phyloP scores from a whole-genome alignment of 1,140 invertebrate species.

The Vanessa tameamea region DNA sequence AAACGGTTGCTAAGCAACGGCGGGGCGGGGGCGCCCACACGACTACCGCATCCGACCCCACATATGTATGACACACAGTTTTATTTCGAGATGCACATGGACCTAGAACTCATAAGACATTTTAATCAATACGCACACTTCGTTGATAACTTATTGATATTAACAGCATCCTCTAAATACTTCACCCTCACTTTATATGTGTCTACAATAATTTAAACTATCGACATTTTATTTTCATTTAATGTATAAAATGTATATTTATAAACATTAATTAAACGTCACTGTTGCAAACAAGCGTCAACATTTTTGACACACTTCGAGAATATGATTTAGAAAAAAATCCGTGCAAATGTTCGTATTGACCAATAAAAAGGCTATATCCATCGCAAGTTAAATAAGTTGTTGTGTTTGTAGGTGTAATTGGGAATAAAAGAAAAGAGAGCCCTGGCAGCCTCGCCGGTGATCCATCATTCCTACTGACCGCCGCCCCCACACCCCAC shows the following conservation, averaged over 20 bases:
- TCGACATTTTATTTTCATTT: too few relatives aligned
- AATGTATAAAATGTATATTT: too few relatives aligned
- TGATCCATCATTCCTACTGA: constrained; percentile 79
- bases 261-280: too few relatives aligned
- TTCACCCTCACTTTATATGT: not conserved
- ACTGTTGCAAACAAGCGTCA: too few relatives aligned
- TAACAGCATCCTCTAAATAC: not conserved
- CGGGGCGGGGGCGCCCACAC: constrained; percentile 62
- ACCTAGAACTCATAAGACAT: not conserved
- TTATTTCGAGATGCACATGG: constrained; percentile 42
- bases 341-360: constrained; percentile 11
- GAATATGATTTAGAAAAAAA: not conserved
- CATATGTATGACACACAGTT: constrained; percentile 59
- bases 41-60: constrained; percentile 59
- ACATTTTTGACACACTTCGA: too few relatives aligned
- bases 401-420: constrained; percentile 73
- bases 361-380: constrained; percentile 25
- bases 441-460: constrained; percentile 58
- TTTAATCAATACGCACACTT: not conserved
- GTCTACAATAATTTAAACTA: too few relatives aligned
- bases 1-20: constrained; percentile 74
- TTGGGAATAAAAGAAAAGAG: constrained; percentile 70
- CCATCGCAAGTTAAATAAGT: constrained; percentile 47
- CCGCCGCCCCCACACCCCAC: constrained; percentile 66
- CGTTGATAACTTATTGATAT: not conserved